These are phyloP conservation scores for Thalassophryne amazonica DNA, from an alignment of 2,797 vertebrate genomes.

Conservation along the genomic window DNA sequence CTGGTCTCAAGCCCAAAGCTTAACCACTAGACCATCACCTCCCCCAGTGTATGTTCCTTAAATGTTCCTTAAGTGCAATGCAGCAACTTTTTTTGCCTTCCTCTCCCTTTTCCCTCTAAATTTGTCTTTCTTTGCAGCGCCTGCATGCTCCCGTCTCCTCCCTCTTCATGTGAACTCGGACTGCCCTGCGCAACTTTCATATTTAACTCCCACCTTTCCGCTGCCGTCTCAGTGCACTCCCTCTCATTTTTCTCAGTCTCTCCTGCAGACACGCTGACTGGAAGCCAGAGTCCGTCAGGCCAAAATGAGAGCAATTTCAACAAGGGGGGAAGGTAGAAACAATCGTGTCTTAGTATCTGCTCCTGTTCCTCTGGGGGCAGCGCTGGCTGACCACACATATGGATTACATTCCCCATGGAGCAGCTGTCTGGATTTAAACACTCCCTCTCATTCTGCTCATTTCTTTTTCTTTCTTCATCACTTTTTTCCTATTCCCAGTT, in stretches of 20 bases:
- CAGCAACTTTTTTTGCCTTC: background rate
- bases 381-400: constrained; percentile 52
- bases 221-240: background rate
- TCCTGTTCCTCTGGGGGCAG: constrained; percentile 31
- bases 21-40: no score
- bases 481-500: background rate
- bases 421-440: constrained; percentile 48
- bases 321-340: constrained; percentile 40
- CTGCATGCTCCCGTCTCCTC: background rate
- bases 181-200: constrained; percentile 11
- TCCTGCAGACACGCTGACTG: constrained; percentile 18
- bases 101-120: constrained; percentile 5
- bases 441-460: constrained; percentile 1
- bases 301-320: constrained; percentile 67
- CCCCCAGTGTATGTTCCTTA: no score
- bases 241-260: background rate
- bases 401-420: constrained; percentile 55
- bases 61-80: no score
- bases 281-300: constrained; percentile 36
- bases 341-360: constrained; percentile 51
- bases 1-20: no score
- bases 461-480: background rate
- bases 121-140: background rate
- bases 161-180: background rate
- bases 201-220: background rate